phyloP scores from a whole-genome alignment of 2,113 vertebrate species.

The Gymnorhina tibicen region DNA sequence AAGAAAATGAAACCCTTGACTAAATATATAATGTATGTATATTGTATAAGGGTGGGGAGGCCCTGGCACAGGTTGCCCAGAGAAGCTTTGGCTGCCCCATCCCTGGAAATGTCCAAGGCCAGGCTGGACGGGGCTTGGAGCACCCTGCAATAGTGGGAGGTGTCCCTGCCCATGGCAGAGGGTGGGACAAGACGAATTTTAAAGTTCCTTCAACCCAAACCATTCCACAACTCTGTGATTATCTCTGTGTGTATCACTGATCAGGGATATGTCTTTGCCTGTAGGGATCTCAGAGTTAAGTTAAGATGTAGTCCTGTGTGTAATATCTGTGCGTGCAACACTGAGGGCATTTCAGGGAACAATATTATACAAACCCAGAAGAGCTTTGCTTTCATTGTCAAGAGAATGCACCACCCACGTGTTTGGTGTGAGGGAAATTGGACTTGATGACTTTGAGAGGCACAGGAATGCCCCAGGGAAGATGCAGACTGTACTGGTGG shows the following conservation, averaged over 20 bases:
- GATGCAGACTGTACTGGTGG: neutral
- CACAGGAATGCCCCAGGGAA: neutral
- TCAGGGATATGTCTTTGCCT: neutral
- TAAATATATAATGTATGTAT: neutral
- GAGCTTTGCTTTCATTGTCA: neutral
- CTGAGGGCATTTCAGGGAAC: neutral
- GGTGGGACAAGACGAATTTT: neutral
- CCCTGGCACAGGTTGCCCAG: neutral
- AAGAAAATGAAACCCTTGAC: neutral
- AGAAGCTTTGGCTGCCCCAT: neutral
- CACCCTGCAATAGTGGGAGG: rapidly evolving
- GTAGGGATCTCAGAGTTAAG: neutral
- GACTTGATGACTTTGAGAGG: neutral
- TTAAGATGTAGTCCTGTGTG: neutral
- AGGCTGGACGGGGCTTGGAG: neutral
- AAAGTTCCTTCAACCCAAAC: neutral
- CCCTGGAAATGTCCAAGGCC: neutral
- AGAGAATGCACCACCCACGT: no score
- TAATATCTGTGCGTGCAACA: neutral
- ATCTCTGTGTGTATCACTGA: neutral
- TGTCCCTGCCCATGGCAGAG: neutral
- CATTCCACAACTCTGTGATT: neutral
- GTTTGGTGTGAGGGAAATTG: neutral
- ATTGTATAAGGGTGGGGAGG: neutral
- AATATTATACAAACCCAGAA: neutral